Evolutionary conservation across 1,140 invertebrate genomes (phyloP).

Genomic region (Streblospio benedicti): DNA sequence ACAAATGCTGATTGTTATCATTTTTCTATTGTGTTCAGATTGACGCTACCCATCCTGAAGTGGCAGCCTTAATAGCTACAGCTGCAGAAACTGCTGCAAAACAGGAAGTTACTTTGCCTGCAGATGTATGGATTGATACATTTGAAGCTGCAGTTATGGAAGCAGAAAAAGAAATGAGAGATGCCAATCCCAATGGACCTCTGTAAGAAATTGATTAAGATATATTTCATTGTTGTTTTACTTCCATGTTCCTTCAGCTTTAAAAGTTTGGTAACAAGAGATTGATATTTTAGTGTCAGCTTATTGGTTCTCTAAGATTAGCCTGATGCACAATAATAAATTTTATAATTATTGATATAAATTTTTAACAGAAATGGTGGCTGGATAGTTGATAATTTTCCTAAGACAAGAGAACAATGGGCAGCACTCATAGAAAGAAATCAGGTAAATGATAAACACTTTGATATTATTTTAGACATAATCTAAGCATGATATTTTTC

Average conservation of each 20-base stretch:
- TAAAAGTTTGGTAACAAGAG: background rate
- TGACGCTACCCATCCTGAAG: constrained; percentile 40
- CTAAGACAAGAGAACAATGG: constrained; percentile 42
- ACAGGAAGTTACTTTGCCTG: constrained; percentile 24
- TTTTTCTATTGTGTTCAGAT: constrained; percentile 22
- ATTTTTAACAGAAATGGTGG: constrained; percentile 36
- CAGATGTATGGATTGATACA: constrained; percentile 37
- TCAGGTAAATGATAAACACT: too few relatives aligned
- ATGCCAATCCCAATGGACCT: constrained; percentile 29
- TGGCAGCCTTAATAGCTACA: constrained; percentile 33
- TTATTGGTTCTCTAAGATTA: background rate
- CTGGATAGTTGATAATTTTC: constrained; percentile 48
- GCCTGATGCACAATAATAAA: background rate
- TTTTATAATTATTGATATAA: background rate
- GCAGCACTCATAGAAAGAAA: constrained; percentile 36
- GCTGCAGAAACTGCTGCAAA: constrained; percentile 36
- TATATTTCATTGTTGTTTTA: background rate
- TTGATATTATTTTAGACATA: too few relatives aligned
- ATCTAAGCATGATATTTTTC: too few relatives aligned
- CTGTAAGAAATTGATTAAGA: constrained; percentile 27
- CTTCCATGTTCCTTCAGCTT: background rate
- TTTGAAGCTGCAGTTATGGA: constrained; percentile 36
- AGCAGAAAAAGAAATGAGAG: constrained; percentile 32
- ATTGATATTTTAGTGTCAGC: background rate
- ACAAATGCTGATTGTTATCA: background rate